Base-by-base conservation (phyloP, 2,113 vertebrate species). In the Chloebia gouldiae region DNA sequence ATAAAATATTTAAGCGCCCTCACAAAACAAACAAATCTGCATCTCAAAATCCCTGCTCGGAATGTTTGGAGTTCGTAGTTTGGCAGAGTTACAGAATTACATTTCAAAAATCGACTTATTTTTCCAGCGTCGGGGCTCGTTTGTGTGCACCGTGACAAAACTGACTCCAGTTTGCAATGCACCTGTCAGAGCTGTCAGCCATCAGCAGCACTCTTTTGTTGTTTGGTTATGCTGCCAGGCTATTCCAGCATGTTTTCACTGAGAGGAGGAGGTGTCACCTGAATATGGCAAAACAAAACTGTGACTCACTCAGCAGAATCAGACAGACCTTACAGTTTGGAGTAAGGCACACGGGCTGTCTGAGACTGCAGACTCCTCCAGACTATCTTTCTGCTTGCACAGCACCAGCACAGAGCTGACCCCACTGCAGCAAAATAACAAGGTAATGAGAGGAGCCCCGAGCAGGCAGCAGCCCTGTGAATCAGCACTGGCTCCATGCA, bases 131-230 rank as follows among this genome's bases (percentile, higher is more conserved):
- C 68, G 88, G 59, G 22, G 59, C 65, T 83, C 68, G 59, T 89
- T 92, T 95, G 81, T 84, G 69, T 4, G 79, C 76, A 33, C 3
- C 2, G 84, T 42, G 89, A 87, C 95, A 97, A 94, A 88, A 86
- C n/a, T 70, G 92, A 96, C 81, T 86, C 63, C 77, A n/a, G 91
- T 50, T 92, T 77, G 33, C 69, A 97, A 96, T 82, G 69, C 95
- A 94, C 93, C 92, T 96, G 95, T 95, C 97, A 94, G 93, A 92
- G 83, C 88, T 94, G 95, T 95, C 97, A 97, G 94, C 88, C 90
- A 10, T 91, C 91, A 93, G 93, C 90, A 90, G 65, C 7, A 19
- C 84, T 9, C 94, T 69, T 96, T 95, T 96, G 93, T 96, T 92
- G 80, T 73, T 69, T 83, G 93, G 77, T 84, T 93, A 10, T 59